Base-by-base conservation (phyloP, 2,113 vertebrate genomes). In the Calypte anna region DNA sequence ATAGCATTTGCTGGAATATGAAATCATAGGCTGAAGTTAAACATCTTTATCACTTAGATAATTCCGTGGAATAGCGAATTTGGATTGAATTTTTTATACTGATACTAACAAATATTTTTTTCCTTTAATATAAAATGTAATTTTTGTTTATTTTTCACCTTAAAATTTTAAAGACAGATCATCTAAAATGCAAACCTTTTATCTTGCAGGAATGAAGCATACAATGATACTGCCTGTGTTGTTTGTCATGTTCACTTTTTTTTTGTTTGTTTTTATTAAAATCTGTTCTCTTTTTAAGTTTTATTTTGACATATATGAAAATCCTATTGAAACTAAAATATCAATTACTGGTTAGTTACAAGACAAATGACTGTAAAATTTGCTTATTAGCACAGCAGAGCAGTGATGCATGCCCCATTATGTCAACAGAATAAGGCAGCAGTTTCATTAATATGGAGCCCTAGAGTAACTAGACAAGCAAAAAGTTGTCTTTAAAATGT, bases 31-130 rank as follows among this genome's bases (percentile, higher is more conserved):
- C 83, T 90, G 88, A 95, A 96, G 92, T 76, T 96, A 97, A 97
- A 96, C 82, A 94, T 87, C 88, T 94, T 96, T 97, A 91, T 95
- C 92, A 88, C 88, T 88, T 96, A 95, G 97, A 88, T 96, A 97
- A 97, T 97, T 94, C 93, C 96, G 97, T 79, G 82, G 92, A 98
- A 97, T 96, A 96, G 92, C 96, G 21, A 96, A 98, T 98, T 97
- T 97, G 93, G 97, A 97, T 92, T 95, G 97, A 97, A 97, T 97
- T 98, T 97, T 97, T 98, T 98, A 97, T 98, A 97, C 96, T 97
- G 82, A 92, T 88, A 92, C 95, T 97, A 96, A 93, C 94, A 96
- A 97, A 97, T 94, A 97, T 98, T 97, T 94, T 96, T 94, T 95
- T 97, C 94, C 86, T 98, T 96, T 97, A 93, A 96, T 96, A 96